A percentile compares a stretch with the other conserved stretches of the same genome.
phyloP scores from a whole-genome alignment of 1,140 invertebrate species.

The Drosophila nebulosa region DNA sequence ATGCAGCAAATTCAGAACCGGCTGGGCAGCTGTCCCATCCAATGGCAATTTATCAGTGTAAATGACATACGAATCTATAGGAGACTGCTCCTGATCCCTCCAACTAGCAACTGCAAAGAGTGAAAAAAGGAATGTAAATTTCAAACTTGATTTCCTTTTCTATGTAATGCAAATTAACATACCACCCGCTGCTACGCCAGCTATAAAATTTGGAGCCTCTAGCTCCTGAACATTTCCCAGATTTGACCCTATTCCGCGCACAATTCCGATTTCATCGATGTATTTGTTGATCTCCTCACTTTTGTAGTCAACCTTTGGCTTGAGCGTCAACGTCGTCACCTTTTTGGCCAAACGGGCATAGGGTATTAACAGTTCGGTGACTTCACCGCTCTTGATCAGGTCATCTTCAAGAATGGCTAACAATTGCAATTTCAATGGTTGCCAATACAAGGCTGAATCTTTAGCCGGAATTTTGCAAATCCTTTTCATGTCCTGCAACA shows the following conservation, averaged over 20 bases:
- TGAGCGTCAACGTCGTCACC: constrained; percentile 64
- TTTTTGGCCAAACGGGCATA: constrained; percentile 56
- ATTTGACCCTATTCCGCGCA: constrained; percentile 47
- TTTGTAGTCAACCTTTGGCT: constrained; percentile 71
- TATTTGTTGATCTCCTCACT: constrained; percentile 62
- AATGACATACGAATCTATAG: constrained; percentile 52
- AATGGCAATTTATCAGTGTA: constrained; percentile 68
- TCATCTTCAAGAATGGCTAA: constrained; percentile 63
- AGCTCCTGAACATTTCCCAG: constrained; percentile 38
- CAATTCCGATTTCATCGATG: constrained; percentile 53
- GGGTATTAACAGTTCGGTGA: constrained; percentile 56
- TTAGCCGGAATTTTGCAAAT: constrained; percentile 61
- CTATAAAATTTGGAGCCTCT: constrained; percentile 73
- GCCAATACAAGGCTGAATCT: constrained; percentile 48
- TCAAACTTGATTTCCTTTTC: too few species aligned
- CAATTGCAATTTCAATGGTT: constrained; percentile 35
- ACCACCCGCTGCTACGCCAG: constrained; percentile 69
- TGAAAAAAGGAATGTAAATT: neutral
- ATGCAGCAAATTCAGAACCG: constrained; percentile 60
- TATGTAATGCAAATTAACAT: constrained; percentile 7
- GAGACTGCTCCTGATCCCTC: constrained; percentile 45
- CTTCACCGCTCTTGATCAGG: constrained; percentile 60
- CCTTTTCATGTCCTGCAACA: constrained; percentile 29
- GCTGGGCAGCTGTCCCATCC: constrained; percentile 58
- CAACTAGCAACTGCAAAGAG: constrained; percentile 59